Conservation (phyloP, 2,888 invertebrate species). For the Monochamus alternatus region DNA sequence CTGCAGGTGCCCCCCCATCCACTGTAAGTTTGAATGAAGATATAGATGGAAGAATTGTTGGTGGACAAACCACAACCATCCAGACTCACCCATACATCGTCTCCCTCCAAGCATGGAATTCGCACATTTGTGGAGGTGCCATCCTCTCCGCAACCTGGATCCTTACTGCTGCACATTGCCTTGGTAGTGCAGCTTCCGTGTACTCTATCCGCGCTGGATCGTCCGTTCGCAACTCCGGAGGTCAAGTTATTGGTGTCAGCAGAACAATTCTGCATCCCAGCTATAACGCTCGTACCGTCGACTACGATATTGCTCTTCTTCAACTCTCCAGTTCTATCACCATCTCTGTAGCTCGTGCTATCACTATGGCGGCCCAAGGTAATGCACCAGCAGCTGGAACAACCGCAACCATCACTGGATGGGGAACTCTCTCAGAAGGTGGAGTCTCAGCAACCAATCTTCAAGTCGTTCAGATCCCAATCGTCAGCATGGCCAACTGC, state of each 20-base stretch:
- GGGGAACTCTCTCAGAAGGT: slow-evolving; percentile 45
- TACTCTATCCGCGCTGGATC: slow-evolving; percentile 48
- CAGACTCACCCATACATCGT: slow-evolving; percentile 48
- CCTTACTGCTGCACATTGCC: slow-evolving; percentile 56
- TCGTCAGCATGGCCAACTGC: slow-evolving; percentile 36
- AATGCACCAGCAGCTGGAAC: slow-evolving; percentile 24
- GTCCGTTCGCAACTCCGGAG: slow-evolving; percentile 43
- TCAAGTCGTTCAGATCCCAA: slow-evolving; percentile 44
- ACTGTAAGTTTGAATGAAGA: background rate
- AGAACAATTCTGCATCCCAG: slow-evolving; percentile 27
- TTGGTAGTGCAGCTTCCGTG: slow-evolving; percentile 21
- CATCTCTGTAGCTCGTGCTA: background rate
- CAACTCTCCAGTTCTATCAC: slow-evolving; percentile 16
- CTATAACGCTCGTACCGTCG: slow-evolving; percentile 41
- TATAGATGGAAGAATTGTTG: slow-evolving; percentile 49
- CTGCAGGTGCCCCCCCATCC: slow-evolving; percentile 16
- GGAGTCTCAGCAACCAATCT: slow-evolving; percentile 30
- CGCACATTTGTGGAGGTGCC: slow-evolving; percentile 53
- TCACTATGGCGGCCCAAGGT: slow-evolving; percentile 21
- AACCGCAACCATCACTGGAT: slow-evolving; percentile 43
- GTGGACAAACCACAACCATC: slow-evolving; percentile 45
- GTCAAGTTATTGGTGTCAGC: slow-evolving; percentile 42
- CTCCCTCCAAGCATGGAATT: slow-evolving; percentile 45
- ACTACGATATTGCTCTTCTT: slow-evolving; percentile 51
- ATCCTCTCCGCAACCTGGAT: slow-evolving; percentile 50